These are phyloP conservation scores for Dendronephthya gigantea DNA, from an alignment of 64 coral and sea anemone species.

Conservation along the genomic window DNA sequence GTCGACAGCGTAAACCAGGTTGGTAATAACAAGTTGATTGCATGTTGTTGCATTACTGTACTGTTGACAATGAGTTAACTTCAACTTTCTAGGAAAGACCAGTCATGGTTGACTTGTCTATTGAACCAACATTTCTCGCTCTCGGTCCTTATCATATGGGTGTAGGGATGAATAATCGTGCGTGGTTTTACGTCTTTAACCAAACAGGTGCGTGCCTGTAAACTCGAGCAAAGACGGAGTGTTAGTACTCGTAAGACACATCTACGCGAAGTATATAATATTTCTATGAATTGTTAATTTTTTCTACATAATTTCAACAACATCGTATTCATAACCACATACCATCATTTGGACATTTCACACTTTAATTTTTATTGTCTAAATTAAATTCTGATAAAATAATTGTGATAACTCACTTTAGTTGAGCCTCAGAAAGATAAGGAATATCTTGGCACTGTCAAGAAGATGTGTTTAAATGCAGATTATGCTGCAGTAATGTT, in stretches of 20 bases:
- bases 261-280: too few relatives aligned
- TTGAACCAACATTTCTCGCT: conserved; percentile 81
- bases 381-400: too few relatives aligned
- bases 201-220: conserved; percentile 60
- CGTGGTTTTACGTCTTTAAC: conserved; percentile 87
- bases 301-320: too few relatives aligned
- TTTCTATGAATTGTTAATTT: too few relatives aligned
- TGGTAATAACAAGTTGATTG: not conserved
- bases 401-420: not conserved
- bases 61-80: not conserved
- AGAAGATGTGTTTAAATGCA: conserved; percentile 59
- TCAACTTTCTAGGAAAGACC: conserved; percentile 63
- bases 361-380: too few relatives aligned
- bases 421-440: conserved; percentile 78
- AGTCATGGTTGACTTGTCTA: conserved; percentile 64
- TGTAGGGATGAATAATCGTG: conserved; percentile 92
- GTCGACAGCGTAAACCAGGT: conserved; percentile 61
- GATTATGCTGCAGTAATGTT: conserved; percentile 94
- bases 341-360: too few relatives aligned
- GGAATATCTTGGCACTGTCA: conserved; percentile 85
- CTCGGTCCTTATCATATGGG: conserved; percentile 86
- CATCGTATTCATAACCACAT: too few relatives aligned
- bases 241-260: too few relatives aligned
- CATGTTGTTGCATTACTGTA: not conserved
- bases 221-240: too few relatives aligned